Conservation (phyloP, 2,113 vertebrate species). For the Paratilapia polleni region DNA sequence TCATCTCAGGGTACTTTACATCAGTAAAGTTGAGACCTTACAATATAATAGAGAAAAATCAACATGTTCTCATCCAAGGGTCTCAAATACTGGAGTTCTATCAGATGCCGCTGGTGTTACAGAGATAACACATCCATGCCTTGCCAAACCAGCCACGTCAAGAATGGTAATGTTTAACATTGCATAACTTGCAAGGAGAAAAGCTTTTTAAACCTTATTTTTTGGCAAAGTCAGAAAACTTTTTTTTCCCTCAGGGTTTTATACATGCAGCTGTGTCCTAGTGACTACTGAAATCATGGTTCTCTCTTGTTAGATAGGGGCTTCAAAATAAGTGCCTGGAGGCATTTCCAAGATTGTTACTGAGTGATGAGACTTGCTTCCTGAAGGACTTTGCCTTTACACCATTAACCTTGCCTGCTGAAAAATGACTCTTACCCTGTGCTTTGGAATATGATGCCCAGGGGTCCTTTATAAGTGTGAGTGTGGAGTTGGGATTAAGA, state of each 20-base stretch:
- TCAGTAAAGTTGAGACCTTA: background rate
- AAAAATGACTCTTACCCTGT: background rate
- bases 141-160: background rate
- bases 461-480: background rate
- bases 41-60: no score
- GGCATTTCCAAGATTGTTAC: background rate
- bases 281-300: background rate
- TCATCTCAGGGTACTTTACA: background rate
- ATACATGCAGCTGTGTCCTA: background rate
- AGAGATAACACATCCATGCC: background rate
- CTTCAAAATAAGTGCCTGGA: background rate
- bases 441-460: no score
- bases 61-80: background rate
- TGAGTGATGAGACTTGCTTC: background rate
- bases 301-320: no score
- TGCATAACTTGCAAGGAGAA: background rate
- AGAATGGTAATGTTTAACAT: no score
- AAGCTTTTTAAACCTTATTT: background rate
- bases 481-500: background rate
- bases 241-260: background rate
- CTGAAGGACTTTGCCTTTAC: background rate
- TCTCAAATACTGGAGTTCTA: background rate
- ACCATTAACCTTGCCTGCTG: background rate
- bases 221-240: background rate
- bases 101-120: background rate